phyloP scores from a whole-genome alignment of 2,888 invertebrate genomes.

The Ceriagrion tenellum region DNA sequence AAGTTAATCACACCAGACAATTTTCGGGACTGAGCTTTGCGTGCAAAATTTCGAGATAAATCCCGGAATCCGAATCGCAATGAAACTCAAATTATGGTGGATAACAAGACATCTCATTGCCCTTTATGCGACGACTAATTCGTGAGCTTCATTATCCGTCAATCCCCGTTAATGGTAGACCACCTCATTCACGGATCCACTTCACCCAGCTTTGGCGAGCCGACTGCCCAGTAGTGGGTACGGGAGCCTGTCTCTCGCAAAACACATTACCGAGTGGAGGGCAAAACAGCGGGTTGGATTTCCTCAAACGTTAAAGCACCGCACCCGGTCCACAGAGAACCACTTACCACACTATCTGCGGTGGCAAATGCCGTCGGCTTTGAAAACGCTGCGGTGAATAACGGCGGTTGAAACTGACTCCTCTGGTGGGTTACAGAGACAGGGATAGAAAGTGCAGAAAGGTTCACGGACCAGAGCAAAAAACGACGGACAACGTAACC shows the following conservation, averaged over 20 bases:
- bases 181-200: not conserved
- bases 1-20: not conserved
- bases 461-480: not conserved
- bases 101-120: not conserved
- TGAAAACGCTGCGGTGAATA: not conserved
- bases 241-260: not conserved
- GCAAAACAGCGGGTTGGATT: not conserved
- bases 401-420: not conserved
- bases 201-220: not conserved
- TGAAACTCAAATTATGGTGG: not conserved
- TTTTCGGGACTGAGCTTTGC: not conserved
- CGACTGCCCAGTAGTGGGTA: not conserved
- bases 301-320: not conserved
- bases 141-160: not conserved
- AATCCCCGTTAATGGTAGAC: not conserved
- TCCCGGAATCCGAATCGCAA: not conserved
- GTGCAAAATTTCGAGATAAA: not conserved
- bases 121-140: not conserved
- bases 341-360: slow-evolving; percentile 15
- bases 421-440: not conserved
- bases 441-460: not conserved
- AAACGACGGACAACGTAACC: not conserved
- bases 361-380: not conserved
- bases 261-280: not conserved
- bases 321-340: slow-evolving; percentile 19